These are phyloP conservation scores for Aplochiton taeniatus DNA, from an alignment of 2,797 vertebrate species.

Conservation along the genomic window DNA sequence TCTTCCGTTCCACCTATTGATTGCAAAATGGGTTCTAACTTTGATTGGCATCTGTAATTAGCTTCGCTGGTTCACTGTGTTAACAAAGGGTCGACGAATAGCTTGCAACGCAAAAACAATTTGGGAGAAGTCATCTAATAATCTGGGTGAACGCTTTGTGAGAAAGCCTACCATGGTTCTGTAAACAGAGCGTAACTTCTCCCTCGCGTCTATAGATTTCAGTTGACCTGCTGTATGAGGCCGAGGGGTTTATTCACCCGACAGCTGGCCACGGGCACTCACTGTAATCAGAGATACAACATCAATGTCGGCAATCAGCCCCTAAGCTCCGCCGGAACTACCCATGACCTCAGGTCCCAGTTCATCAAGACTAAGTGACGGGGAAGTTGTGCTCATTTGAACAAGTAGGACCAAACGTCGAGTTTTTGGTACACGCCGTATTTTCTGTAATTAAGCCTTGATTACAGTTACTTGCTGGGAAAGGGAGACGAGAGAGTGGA, in stretches of 20 bases:
- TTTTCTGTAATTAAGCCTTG: conserved; percentile 56
- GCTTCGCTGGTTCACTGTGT: conserved; percentile 27
- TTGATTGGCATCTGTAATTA: conserved; percentile 49
- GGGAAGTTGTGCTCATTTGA: conserved; percentile 21
- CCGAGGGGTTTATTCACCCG: conserved; percentile 5
- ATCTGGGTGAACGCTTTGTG: no score
- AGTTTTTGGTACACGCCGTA: conserved; percentile 9
- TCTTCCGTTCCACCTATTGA: conserved; percentile 31
- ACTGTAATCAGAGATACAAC: conserved; percentile 56
- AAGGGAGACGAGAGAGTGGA: conserved; percentile 15
- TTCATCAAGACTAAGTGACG: conserved; percentile 42
- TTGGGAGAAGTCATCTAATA: no score
- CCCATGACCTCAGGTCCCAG: conserved; percentile 39
- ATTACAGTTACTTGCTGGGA: conserved; percentile 40
- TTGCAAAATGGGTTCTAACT: conserved; percentile 28
- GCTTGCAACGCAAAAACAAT: conserved; percentile 22
- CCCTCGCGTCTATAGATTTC: neutral
- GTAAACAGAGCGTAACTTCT: neutral
- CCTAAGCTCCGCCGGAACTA: conserved; percentile 50
- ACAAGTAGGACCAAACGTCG: conserved; percentile 47
- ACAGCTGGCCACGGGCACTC: conserved; percentile 49
- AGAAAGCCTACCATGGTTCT: no score
- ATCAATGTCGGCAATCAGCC: conserved; percentile 59
- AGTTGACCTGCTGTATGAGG: neutral
- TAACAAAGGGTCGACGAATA: conserved; percentile 29